Evolutionary conservation across 2,113 vertebrate genomes (phyloP), one percentile per base, ranked within the genome.

Genomic region (Sinosuthora webbiana): DNA sequence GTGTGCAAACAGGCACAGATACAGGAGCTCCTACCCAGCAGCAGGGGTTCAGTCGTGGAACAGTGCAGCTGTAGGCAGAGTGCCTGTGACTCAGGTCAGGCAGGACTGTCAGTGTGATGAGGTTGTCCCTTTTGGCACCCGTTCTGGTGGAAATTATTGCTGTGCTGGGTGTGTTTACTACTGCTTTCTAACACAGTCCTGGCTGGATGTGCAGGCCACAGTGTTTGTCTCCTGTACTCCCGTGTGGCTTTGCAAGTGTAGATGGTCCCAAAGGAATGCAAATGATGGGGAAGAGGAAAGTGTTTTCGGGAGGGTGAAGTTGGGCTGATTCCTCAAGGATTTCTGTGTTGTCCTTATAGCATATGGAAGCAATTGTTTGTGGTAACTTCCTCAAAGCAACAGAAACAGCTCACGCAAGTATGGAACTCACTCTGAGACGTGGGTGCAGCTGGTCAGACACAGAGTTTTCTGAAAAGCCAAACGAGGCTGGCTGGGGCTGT

Each of bases 301-400:
- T n/a, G 39, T 89, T 87, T 83, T 18, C 0, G 13, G 50, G 24
- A 20, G 44, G 15, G 1, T 41, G 57, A 56, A 37, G 19, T 7
- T 85, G 62, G 18, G 49, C 78, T 83, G 67, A 73, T 79, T 37
- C 75, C 80, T 93, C 56, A 55, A 82, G 52, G 65, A 64, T 79
- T 79, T 85, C 57, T 85, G 49, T 89, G 62, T 91, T 85, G 44
- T 85, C 25, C 42, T 87, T 56, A 16, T 55, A 53, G 17, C 50
- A 44, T 15, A 35, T 56, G 70, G 89, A 62, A 92, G 63, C 21
- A 59, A 55, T 55, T 78, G 71, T 52, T 63, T 39, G 18, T 89
- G 83, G 33, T 85, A 65, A 33, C 78, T 90, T 91, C 59, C 78
- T 76, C 63, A 63, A 55, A 94, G 50, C 42, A 77, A 25, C 45